Evolutionary conservation across 2,888 invertebrate genomes (phyloP).

Genomic region (Vandiemenella viatica): DNA sequence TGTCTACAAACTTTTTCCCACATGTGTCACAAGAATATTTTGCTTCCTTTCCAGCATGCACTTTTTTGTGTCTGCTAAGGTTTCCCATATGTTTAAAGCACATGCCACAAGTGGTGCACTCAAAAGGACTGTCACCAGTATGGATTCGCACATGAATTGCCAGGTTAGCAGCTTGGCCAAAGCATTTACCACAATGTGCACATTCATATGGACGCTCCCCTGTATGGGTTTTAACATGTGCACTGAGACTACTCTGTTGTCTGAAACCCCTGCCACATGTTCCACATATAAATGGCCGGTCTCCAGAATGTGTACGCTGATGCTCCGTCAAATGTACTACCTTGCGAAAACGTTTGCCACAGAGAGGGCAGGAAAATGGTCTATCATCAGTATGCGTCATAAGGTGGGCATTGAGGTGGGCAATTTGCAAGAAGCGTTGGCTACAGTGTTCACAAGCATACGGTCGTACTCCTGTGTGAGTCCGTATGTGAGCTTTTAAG

Average conservation of each 20-base stretch:
- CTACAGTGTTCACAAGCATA: constrained; percentile 48
- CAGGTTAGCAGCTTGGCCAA: constrained; percentile 61
- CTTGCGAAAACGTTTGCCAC: constrained; percentile 59
- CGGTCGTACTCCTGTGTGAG: constrained; percentile 51
- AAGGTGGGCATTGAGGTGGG: constrained; percentile 57
- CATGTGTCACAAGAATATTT: constrained; percentile 55
- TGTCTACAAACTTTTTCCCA: constrained; percentile 55
- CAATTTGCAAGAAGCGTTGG: constrained; percentile 64
- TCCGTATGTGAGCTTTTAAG: constrained; percentile 55
- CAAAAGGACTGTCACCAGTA: constrained; percentile 37
- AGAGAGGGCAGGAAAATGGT: constrained; percentile 49
- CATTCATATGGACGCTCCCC: constrained; percentile 57
- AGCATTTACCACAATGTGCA: constrained; percentile 53
- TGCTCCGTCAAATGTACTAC: constrained; percentile 61
- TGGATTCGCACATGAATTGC: constrained; percentile 68
- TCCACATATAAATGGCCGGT: constrained; percentile 52
- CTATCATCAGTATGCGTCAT: constrained; percentile 56
- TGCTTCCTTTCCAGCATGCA: constrained; percentile 60
- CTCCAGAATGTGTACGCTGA: constrained; percentile 52
- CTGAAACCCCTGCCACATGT: constrained; percentile 58
- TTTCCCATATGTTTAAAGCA: constrained; percentile 71
- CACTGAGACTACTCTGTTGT: constrained; percentile 58
- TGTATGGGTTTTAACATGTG: constrained; percentile 65
- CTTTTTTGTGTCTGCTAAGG: constrained; percentile 61
- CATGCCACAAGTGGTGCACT: constrained; percentile 62